Conservation (phyloP, 2,888 invertebrate species). For the Andrena flavipes region DNA sequence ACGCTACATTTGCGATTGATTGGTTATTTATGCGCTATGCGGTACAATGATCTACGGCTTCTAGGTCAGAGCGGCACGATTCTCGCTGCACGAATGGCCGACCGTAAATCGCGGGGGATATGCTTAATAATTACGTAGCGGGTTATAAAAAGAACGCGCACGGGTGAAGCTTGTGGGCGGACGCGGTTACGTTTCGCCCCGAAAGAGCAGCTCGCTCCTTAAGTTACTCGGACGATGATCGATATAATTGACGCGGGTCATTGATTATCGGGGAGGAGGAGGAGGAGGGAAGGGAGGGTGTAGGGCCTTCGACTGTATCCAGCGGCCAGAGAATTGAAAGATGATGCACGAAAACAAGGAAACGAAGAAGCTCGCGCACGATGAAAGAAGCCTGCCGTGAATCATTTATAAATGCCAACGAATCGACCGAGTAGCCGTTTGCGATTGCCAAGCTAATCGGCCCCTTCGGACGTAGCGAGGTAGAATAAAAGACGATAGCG, state of each 20-base stretch:
- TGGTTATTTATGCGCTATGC: slow-evolving; percentile 36
- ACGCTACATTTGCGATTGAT: slow-evolving; percentile 39
- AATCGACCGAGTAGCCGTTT: slow-evolving; percentile 9
- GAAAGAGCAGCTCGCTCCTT: background rate
- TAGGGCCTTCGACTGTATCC: background rate
- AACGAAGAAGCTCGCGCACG: slow-evolving; percentile 14
- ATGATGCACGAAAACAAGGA: background rate
- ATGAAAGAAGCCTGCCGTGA: slow-evolving; percentile 13
- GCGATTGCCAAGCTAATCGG: slow-evolving; percentile 22
- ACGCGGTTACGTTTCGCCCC: slow-evolving; percentile 7
- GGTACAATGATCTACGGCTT: slow-evolving; percentile 25
- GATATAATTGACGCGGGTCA: slow-evolving; percentile 5
- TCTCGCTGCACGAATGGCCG: background rate
- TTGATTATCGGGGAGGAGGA: background rate
- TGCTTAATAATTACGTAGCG: slow-evolving; percentile 15
- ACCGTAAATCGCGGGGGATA: background rate
- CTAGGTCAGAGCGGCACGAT: slow-evolving; percentile 13
- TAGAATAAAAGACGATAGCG: slow-evolving; percentile 40
- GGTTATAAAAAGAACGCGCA: slow-evolving; percentile 3
- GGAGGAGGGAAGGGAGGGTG: no score
- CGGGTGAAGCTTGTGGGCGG: background rate
- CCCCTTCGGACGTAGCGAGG: slow-evolving; percentile 28
- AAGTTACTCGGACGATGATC: background rate
- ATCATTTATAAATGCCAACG: slow-evolving; percentile 39
- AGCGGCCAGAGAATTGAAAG: background rate